Base-by-base conservation (phyloP, 2,888 invertebrate species). In the Acrobasis consociella region DNA sequence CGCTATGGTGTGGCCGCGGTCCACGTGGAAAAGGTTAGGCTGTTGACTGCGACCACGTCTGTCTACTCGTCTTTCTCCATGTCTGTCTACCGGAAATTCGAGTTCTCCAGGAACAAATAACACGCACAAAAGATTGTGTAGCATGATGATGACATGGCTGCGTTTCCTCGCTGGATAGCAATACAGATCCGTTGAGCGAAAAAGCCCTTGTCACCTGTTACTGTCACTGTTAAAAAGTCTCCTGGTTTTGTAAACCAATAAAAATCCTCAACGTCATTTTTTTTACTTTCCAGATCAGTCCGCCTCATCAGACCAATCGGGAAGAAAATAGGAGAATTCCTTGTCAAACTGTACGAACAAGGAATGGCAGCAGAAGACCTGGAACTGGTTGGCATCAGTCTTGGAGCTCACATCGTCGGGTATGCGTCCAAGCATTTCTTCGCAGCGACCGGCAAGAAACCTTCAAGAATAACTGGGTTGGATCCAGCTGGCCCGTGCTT, bases 401-500 rank as follows among this genome's bases (percentile, higher is more conserved):
- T 93, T 8, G 91, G 91, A 0, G 86, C 88, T 0, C 92, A 92
- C 61, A 79, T 87, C 3, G 76, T 74, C 0, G 69, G 81, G 0
- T 82, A 81, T 62, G 87, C 89, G 0, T 85, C 90, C 0, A 88
- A 86, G 71, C 78, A 84, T 72, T 90, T 84, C 81, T 85, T 80
- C 66, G 64, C 79, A 1, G 65, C 64, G 0, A 90, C 89, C 0
- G 91, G 91, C 0, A 78, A 74, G 61, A 90, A 89, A 65, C 82
- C 85, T 1, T 73, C 80, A 0, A 80, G 89, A 65, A 13, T 92
- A 9, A 90, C 90, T 0, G 92, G 89, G 0, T 63, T 92, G 5
- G 92, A 92, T 16, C 91, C 91, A 0, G 88, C 92, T 0, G 92
- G 92, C 0, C 91, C 92, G 0, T 92, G 92, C 64, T 92, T 78